Base-by-base conservation (phyloP, 2,113 vertebrate genomes). In the Loxodonta africana region DNA sequence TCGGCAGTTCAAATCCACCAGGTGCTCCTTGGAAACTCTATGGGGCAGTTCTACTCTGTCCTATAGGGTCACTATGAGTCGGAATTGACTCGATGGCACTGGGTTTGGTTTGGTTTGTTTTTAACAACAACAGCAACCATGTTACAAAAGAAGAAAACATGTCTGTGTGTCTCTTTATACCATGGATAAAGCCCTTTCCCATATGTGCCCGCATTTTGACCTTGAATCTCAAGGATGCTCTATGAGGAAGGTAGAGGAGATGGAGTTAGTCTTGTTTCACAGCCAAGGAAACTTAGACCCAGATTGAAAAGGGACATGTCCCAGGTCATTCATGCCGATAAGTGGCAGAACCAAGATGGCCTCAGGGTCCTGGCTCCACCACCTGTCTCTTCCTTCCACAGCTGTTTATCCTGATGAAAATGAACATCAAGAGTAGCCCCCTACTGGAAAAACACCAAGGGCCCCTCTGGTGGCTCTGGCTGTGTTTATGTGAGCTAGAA, bases 401-500 rank as follows among this genome's bases (percentile, higher is more conserved):
- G n/a, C 91, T 77, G 53, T 90, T 41, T 57, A 2, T 87, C 41
- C 21, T 5, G 14, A 44, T 78, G 76, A 76, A 78, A 46, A 10
- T 33, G 6, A 77, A 65, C 51, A 60, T 65, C 6, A 25, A 17
- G 65, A 76, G 30, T 37, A 80, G 25, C 15, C 25, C 21, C 18
- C 67, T 23, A 5, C 53, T 60, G 63, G 74, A 28, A 41, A 60
- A 86, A 67, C 25, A 60, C 5, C 41, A n/a, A 33, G 23, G 60
- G 17, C n/a, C 2, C 0, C 57, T 41, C 81, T 71, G 62, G 46
- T 8, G 37, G 48, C 44, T 77, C 18, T 46, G 44, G 20, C 69
- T 8, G 0, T 12, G 26, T 53, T 41, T 18, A 0, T 46, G 0
- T 9, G 57, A 57, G 57, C 41, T 21, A 1, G 17, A 17, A 1